These are phyloP conservation scores for Samia ricini DNA, from an alignment of 1,140 invertebrate species.

Conservation along the genomic window DNA sequence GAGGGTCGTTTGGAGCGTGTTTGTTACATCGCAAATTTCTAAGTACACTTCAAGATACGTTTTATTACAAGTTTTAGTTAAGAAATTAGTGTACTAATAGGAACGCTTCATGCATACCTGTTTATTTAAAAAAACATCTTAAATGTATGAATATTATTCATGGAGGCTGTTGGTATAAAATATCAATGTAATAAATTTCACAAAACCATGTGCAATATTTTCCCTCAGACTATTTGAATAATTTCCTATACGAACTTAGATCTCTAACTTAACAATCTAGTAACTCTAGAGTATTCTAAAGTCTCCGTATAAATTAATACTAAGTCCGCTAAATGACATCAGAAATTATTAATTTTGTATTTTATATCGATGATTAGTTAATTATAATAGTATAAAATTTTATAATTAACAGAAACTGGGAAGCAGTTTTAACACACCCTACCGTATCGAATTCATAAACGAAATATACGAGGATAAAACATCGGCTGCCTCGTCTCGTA, in stretches of 20 bases:
- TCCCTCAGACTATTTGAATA: not conserved
- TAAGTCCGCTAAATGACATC: too few relatives aligned
- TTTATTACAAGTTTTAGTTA: not conserved
- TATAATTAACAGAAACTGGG: constrained; percentile 11
- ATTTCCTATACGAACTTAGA: not conserved
- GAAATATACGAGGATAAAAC: constrained; percentile 42
- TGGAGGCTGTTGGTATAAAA: too few relatives aligned
- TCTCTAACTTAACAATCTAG: not conserved
- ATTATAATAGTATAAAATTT: not conserved
- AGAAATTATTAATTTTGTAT: too few relatives aligned
- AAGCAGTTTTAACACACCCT: constrained; percentile 27
- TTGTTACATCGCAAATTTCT: constrained; percentile 24
- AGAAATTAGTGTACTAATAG: not conserved
- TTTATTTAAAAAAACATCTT: too few relatives aligned
- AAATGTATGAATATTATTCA: too few relatives aligned
- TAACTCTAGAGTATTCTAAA: not conserved
- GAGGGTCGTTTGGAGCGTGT: constrained; percentile 47
- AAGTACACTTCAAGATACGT: constrained; percentile 16
- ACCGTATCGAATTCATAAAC: constrained; percentile 38
- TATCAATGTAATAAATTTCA: too few relatives aligned
- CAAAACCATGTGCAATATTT: too few relatives aligned
- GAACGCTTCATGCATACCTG: not conserved
- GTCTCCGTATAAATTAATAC: too few relatives aligned
- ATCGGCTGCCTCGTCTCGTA: constrained; percentile 13
- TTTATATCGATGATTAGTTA: too few relatives aligned